Conservation (phyloP, 2,888 invertebrate species). For the Elysia crispata region DNA sequence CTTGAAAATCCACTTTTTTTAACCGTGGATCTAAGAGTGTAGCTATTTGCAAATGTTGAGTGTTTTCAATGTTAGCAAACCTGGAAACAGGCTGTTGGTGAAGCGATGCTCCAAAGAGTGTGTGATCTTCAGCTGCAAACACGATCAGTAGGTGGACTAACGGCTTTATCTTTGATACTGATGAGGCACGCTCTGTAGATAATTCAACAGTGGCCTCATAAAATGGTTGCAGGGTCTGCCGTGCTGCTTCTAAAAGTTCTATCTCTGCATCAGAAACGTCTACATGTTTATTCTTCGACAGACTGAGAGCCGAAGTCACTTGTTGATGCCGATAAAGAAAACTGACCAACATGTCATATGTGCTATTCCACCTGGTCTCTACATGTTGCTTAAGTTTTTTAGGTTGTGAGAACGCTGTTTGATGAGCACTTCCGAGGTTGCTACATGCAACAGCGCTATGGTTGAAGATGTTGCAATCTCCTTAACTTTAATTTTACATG, state of each 20-base stretch:
- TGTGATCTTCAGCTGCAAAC: not conserved
- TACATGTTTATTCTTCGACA: not conserved
- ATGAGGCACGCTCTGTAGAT: not conserved
- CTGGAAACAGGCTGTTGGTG: not conserved
- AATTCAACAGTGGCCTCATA: not conserved
- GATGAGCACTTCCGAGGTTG: not conserved
- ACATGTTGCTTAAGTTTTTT: constrained; percentile 16
- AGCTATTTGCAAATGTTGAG: not conserved
- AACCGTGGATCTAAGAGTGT: constrained; percentile 12
- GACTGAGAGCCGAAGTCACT: not conserved
- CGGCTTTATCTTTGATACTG: constrained; percentile 6
- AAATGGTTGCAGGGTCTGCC: not conserved
- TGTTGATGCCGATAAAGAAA: not conserved
- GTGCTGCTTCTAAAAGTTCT: not conserved
- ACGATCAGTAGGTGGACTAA: not conserved
- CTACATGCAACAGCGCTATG: not conserved
- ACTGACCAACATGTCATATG: not conserved
- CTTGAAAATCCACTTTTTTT: too few relatives aligned
- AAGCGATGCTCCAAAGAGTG: not conserved
- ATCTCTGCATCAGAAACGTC: not conserved
- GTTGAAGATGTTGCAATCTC: constrained; percentile 3
- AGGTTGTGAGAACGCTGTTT: not conserved
- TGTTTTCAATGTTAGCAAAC: not conserved
- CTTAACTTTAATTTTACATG: not conserved
- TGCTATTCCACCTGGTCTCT: constrained; percentile 15